Percentiles rank a stretch among this genome's conserved stretches.
Evolutionary conservation across 2,113 vertebrate genomes (phyloP).

Genomic region (Diphyllodes magnificus): DNA sequence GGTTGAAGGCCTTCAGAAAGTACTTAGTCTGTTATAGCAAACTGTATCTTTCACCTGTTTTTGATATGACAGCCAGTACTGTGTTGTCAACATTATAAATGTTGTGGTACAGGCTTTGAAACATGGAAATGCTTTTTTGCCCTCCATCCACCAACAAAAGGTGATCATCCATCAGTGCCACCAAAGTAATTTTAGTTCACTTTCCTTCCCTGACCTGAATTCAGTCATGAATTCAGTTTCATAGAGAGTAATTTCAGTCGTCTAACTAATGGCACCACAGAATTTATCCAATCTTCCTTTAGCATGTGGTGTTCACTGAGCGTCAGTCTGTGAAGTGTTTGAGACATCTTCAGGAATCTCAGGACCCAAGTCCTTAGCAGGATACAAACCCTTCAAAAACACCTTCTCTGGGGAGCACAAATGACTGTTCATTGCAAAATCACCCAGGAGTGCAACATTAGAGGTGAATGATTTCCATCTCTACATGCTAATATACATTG

Average conservation of each 20-base stretch:
- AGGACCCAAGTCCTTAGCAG: not conserved
- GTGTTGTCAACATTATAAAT: not conserved
- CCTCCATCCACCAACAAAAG: not conserved
- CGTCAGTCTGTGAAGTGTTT: not conserved
- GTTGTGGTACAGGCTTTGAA: not conserved
- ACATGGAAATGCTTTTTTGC: not conserved
- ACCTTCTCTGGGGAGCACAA: not conserved
- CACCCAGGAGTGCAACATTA: not conserved
- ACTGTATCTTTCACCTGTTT: not conserved
- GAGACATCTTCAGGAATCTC: not conserved
- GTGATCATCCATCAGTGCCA: not conserved
- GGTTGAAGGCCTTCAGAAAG: not conserved
- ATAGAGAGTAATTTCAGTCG: not conserved
- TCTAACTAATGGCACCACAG: not conserved
- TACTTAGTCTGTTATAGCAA: not conserved
- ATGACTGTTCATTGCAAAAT: not conserved
- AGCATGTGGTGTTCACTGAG: not conserved
- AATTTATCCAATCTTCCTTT: not conserved
- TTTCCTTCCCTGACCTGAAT: not conserved
- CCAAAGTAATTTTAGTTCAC: not conserved
- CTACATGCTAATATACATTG: not conserved
- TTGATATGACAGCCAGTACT: not conserved
- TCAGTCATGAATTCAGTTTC: not conserved
- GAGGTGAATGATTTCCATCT: not conserved
- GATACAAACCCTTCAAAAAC: not conserved